Conservation (phyloP, 2,888 invertebrate species). For the Neoitamus cyanurus region DNA sequence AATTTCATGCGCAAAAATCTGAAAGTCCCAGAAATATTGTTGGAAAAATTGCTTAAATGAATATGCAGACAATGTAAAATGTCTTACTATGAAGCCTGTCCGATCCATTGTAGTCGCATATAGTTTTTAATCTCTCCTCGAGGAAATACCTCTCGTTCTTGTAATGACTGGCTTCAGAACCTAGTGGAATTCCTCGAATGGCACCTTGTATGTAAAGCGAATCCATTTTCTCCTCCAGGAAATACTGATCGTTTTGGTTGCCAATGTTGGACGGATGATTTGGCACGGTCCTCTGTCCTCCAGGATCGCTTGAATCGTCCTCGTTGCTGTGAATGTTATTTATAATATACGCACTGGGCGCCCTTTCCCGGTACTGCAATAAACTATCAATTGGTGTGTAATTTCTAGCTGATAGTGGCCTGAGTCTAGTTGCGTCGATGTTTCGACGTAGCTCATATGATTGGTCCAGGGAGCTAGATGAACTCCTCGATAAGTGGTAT, state of each 20-base stretch:
- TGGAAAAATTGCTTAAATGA: too few relatives aligned
- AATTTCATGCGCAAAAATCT: too few relatives aligned
- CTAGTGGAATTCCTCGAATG: constrained; percentile 62
- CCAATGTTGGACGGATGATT: constrained; percentile 55
- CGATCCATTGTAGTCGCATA: constrained; percentile 58
- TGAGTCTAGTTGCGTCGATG: constrained; percentile 15
- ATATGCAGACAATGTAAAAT: too few relatives aligned
- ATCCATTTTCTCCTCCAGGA: constrained; percentile 66
- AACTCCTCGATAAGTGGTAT: constrained; percentile 60
- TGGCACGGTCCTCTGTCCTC: constrained; percentile 9
- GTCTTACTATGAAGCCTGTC: constrained; percentile 47
- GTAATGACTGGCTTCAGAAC: constrained; percentile 64
- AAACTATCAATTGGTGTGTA: constrained; percentile 63
- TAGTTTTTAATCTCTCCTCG: constrained; percentile 59
- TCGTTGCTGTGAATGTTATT: constrained; percentile 30
- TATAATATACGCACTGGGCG: constrained; percentile 58
- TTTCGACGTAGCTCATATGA: constrained; percentile 46
- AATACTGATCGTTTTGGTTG: constrained; percentile 58
- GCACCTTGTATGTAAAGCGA: constrained; percentile 64
- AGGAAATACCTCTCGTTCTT: constrained; percentile 65
- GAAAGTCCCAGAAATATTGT: too few relatives aligned
- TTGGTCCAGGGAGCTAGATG: constrained; percentile 60
- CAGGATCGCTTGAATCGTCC: constrained; percentile 58
- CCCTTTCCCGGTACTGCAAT: constrained; percentile 58
- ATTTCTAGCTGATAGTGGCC: constrained; percentile 56